Evolutionary conservation across 1,140 invertebrate species (phyloP).

Genomic region (Brachionus koreanus): DNA sequence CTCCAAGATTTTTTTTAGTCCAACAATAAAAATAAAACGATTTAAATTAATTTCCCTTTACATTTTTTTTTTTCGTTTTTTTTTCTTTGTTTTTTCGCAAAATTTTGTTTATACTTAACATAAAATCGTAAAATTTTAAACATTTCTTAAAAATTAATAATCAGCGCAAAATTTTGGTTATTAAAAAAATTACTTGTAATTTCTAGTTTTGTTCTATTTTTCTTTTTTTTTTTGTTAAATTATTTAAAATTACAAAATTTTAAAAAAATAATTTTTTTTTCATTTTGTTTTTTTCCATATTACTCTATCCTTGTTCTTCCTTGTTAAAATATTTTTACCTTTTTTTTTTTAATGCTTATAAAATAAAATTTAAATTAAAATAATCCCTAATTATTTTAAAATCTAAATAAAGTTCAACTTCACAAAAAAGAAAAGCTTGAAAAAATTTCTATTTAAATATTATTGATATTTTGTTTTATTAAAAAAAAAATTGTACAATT

Average conservation of each 20-base stretch:
- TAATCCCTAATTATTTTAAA: neutral
- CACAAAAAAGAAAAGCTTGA: too few relatives aligned
- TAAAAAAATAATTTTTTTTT: neutral
- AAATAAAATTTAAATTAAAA: neutral
- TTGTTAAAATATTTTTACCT: constrained; percentile 24
- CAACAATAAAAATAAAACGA: neutral
- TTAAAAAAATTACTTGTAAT: neutral
- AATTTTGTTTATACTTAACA: neutral
- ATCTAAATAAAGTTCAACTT: neutral
- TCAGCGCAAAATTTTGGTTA: neutral
- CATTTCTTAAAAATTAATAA: neutral
- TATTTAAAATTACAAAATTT: neutral
- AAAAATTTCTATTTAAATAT: too few relatives aligned
- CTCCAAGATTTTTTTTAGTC: neutral
- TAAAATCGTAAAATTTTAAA: constrained; percentile 1
- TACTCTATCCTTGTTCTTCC: neutral
- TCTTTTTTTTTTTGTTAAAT: constrained; percentile 2
- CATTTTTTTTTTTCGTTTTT: neutral
- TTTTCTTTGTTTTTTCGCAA: neutral
- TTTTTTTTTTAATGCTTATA: neutral
- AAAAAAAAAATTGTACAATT: too few relatives aligned
- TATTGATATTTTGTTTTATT: neutral
- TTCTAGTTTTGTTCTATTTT: neutral
- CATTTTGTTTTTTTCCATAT: neutral
- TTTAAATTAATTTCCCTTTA: neutral